Evolutionary conservation across 2,113 vertebrate genomes (phyloP).

Genomic region (Drymodes brunneopygia): DNA sequence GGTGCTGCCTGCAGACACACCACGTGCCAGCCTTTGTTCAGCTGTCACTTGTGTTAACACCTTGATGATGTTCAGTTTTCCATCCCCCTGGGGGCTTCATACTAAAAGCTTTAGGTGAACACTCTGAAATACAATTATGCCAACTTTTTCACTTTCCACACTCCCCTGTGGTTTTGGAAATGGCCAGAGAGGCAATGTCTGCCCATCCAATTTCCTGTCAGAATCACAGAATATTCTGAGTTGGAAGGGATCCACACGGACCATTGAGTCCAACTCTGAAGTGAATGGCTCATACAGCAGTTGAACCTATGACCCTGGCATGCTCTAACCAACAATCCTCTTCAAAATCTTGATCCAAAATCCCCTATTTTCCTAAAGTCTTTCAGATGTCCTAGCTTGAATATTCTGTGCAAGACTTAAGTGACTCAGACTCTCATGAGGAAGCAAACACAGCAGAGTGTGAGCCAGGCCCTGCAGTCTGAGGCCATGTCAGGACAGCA

Average conservation of each 20-base stretch:
- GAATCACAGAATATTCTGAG: not conserved
- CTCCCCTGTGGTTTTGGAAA: not conserved
- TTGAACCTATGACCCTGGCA: not conserved
- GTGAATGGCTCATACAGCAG: not conserved
- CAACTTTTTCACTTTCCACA: not conserved
- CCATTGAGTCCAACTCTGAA: not conserved
- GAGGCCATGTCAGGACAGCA: fast-evolving
- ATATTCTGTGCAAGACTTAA: not conserved
- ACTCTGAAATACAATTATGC: not conserved
- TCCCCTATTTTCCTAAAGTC: not conserved
- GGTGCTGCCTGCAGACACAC: too few relatives aligned
- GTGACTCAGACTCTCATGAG: not conserved
- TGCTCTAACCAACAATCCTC: not conserved
- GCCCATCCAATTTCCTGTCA: not conserved
- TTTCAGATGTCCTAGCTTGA: not conserved
- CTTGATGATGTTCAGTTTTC: not conserved
- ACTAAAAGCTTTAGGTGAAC: not conserved
- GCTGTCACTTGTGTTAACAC: not conserved
- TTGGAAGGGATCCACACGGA: not conserved
- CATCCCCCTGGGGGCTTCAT: not conserved
- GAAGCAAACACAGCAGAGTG: not conserved
- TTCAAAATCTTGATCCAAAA: not conserved
- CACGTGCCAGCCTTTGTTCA: not conserved
- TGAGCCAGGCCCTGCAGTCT: not conserved
- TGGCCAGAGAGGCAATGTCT: fast-evolving